Evolutionary conservation across 2,113 vertebrate species (phyloP).

Genomic region (Dromiciops gliroides): DNA sequence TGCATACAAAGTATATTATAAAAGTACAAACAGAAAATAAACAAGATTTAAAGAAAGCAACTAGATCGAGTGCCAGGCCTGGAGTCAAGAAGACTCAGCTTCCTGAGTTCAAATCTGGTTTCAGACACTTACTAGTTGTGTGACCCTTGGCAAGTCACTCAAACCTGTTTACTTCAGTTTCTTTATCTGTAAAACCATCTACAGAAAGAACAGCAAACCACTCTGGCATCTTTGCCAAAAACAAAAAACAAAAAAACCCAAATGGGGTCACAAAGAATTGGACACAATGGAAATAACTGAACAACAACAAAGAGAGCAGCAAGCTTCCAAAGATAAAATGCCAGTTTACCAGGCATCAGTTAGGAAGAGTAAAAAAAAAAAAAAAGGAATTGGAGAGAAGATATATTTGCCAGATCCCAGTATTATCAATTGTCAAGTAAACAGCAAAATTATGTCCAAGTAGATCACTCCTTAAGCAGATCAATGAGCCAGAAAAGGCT

Average conservation of each 20-base stretch:
- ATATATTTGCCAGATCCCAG: neutral
- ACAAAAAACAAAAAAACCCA: too few species aligned
- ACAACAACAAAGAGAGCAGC: neutral
- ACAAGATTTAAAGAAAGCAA: neutral
- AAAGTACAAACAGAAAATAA: neutral
- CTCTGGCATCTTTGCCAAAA: too few species aligned
- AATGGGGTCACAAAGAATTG: neutral
- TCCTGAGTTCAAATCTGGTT: neutral
- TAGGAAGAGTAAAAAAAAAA: neutral
- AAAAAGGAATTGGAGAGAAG: neutral
- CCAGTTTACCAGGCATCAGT: neutral
- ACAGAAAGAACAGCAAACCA: neutral
- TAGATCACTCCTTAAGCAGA: neutral
- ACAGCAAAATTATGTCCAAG: neutral
- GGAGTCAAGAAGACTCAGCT: neutral
- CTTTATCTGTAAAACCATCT: neutral
- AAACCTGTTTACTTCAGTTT: neutral
- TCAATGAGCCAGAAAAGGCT: neutral
- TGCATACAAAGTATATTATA: neutral
- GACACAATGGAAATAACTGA: neutral
- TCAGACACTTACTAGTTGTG: neutral
- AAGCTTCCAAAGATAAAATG: neutral
- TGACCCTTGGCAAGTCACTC: neutral
- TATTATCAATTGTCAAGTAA: neutral
- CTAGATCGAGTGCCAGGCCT: neutral